These are phyloP conservation scores for Ptyas mucosa DNA, from an alignment of 2,113 vertebrate genomes.

Conservation along the genomic window DNA sequence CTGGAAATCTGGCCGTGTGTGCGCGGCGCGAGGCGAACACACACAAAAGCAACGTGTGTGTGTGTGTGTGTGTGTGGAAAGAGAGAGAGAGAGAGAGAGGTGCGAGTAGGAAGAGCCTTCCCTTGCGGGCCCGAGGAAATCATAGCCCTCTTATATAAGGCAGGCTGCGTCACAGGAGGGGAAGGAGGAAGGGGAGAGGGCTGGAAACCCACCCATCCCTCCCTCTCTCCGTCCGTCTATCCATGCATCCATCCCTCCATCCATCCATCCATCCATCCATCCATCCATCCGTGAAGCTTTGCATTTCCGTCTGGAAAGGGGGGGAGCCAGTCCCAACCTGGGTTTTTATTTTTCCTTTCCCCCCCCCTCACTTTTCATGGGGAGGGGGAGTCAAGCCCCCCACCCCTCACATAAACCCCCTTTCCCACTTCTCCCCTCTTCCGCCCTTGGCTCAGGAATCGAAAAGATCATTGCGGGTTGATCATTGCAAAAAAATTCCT, in stretches of 20 bases:
- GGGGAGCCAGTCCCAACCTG: background rate
- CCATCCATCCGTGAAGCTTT: background rate
- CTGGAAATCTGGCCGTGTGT: slow-evolving; percentile 43
- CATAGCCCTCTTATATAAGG: slow-evolving; percentile 66
- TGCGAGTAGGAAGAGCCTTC: slow-evolving; percentile 33
- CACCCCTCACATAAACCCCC: background rate
- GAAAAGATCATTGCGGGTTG: too few relatives aligned
- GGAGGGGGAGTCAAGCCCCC: background rate
- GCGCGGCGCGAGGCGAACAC: background rate
- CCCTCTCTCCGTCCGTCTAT: fast-evolving
- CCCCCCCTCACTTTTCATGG: background rate
- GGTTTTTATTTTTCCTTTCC: background rate
- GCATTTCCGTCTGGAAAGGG: background rate
- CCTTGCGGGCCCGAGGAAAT: slow-evolving; percentile 68
- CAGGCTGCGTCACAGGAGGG: slow-evolving; percentile 55
- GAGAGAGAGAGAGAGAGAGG: too few relatives aligned
- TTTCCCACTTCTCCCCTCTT: fast-evolving
- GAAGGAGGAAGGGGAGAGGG: background rate
- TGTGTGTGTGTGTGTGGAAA: too few relatives aligned
- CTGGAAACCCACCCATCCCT: background rate
- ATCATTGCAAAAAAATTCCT: background rate
- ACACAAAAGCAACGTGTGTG: background rate
- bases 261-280: too few relatives aligned
- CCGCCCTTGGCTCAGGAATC: fast-evolving
- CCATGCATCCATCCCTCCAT: too few relatives aligned